These are phyloP conservation scores for Kryptolebias ocellatus DNA, from an alignment of 2,797 vertebrate genomes.

Conservation along the genomic window DNA sequence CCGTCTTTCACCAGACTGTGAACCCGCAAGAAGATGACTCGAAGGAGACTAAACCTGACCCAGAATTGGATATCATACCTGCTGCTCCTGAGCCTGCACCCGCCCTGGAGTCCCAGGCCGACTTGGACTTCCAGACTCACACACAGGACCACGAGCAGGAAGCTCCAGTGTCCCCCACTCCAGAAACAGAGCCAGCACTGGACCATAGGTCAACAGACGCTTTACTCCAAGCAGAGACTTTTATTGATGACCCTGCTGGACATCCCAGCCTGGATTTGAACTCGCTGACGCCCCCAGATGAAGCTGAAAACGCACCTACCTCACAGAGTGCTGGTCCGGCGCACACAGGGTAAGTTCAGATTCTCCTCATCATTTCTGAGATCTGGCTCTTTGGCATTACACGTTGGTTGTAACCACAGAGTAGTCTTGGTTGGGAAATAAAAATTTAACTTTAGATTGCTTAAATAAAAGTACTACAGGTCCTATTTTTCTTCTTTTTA, in stretches of 20 bases:
- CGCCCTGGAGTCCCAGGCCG: constrained; percentile 40
- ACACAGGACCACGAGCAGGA: constrained; percentile 48
- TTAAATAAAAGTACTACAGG: no score
- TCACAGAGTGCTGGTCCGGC: constrained; percentile 83
- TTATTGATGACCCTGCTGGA: constrained; percentile 50
- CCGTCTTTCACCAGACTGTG: constrained; percentile 75
- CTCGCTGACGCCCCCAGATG: constrained; percentile 74
- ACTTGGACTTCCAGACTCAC: constrained; percentile 48
- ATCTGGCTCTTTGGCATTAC: constrained; percentile 21
- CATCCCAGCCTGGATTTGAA: constrained; percentile 69
- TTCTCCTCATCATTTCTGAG: constrained; percentile 18
- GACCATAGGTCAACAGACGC: constrained; percentile 54
- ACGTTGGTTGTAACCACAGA: constrained; percentile 30
- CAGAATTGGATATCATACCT: constrained; percentile 42
- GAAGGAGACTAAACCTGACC: constrained; percentile 53
- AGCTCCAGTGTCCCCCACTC: constrained; percentile 16
- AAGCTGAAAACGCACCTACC: constrained; percentile 90
- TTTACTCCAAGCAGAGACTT: constrained; percentile 61
- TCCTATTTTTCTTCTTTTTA: no score
- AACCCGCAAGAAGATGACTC: constrained; percentile 74
- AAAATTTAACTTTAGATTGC: background rate
- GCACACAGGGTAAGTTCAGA: constrained; percentile 84
- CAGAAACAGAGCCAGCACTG: constrained; percentile 68
- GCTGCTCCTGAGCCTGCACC: constrained; percentile 62
- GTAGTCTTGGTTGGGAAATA: constrained; percentile 4